Evolutionary conservation across 2,888 invertebrate genomes (phyloP).

Genomic region (Pocota personata): DNA sequence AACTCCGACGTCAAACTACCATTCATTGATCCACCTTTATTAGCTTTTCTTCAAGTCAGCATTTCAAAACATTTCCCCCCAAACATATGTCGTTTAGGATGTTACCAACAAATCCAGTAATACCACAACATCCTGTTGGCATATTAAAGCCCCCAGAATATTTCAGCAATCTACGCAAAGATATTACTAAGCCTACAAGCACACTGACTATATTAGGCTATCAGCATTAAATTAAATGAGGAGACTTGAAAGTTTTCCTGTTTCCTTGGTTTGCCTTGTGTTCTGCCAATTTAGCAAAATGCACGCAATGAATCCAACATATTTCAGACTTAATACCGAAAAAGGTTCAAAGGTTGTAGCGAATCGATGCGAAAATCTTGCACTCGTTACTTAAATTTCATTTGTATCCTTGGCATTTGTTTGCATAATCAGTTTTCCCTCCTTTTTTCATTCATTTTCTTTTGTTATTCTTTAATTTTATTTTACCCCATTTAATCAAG

Average conservation of each 20-base stretch:
- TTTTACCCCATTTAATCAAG: not conserved
- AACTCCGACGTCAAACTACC: not conserved
- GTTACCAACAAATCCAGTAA: not conserved
- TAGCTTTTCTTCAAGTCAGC: not conserved
- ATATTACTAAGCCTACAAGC: not conserved
- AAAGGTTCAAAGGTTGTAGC: constrained; percentile 10
- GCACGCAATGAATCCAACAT: constrained; percentile 3
- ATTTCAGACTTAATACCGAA: not conserved
- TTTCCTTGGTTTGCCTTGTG: not conserved
- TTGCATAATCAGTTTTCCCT: constrained; percentile 20
- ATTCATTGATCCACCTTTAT: not conserved
- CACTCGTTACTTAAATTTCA: not conserved
- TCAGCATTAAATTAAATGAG: constrained; percentile 35
- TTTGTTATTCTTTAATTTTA: not conserved
- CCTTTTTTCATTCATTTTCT: not conserved
- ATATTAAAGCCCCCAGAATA: constrained; percentile 3
- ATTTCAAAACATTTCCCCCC: not conserved
- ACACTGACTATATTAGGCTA: not conserved
- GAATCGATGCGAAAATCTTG: constrained; percentile 10
- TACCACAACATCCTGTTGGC: constrained; percentile 29
- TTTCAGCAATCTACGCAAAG: not conserved
- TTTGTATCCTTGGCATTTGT: constrained; percentile 11
- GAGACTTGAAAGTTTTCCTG: constrained; percentile 6
- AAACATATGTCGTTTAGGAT: not conserved
- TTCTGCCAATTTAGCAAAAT: constrained; percentile 20